phyloP scores from a whole-genome alignment of 2,113 vertebrate genomes.

The mouse (Mus musculus) region GRCm39 chr1:75655001-75655500 shows the following conservation, averaged over 20 bases:
- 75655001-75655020: not conserved
- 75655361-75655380: slow-evolving; percentile 85
- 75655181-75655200: not conserved
- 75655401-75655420: slow-evolving; percentile 85
- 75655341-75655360: slow-evolving; percentile 83
- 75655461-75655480: slow-evolving; percentile 76
- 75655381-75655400: slow-evolving; percentile 81
- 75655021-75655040: not conserved
- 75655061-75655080: not conserved
- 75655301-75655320: slow-evolving; percentile 78
- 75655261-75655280: slow-evolving; percentile 69
- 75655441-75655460: slow-evolving; percentile 82
- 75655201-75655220: slow-evolving; percentile 49
- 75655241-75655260: slow-evolving; percentile 68
- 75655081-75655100: not conserved
- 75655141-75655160: not conserved
- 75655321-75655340: slow-evolving; percentile 82
- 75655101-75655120: not conserved
- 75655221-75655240: slow-evolving; percentile 67
- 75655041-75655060: not conserved
- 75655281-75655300: slow-evolving; percentile 81
- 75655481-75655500: slow-evolving; percentile 51
- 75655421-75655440: slow-evolving; percentile 65
- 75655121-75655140: slow-evolving; percentile 30
- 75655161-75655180: not conserved